Evolutionary conservation across 2,113 vertebrate genomes (phyloP).

Genomic region (Herpetotheres cachinnans): DNA sequence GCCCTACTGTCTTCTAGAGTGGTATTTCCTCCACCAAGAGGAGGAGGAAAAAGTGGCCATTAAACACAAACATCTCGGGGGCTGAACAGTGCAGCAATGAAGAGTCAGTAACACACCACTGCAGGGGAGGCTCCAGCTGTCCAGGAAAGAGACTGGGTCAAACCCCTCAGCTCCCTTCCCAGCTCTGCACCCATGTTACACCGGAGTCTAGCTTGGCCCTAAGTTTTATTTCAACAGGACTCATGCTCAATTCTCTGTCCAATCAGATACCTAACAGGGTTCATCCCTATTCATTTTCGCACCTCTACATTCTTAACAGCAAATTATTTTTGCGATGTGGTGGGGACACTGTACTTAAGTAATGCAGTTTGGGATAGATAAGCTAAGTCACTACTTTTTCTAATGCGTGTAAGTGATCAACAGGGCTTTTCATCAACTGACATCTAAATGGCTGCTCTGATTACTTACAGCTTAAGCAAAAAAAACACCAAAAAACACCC

Average conservation of each 20-base stretch:
- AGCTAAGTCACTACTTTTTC: not conserved
- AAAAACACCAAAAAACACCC: not conserved
- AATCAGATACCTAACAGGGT: not conserved
- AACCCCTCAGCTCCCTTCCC: not conserved
- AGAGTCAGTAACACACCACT: not conserved
- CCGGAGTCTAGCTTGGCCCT: not conserved
- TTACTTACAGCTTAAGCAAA: not conserved
- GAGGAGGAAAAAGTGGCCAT: not conserved
- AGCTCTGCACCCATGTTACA: not conserved
- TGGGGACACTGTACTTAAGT: not conserved
- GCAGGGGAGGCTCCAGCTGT: not conserved
- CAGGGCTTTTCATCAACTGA: not conserved
- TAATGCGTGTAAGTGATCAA: not conserved
- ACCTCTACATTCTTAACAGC: not conserved
- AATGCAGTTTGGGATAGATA: not conserved
- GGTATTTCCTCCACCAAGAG: not conserved
- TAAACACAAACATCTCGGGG: not conserved
- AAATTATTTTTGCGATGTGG: not conserved
- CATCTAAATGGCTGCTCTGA: not conserved
- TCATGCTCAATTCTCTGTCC: rapidly evolving
- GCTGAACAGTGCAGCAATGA: not conserved
- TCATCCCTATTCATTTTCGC: not conserved
- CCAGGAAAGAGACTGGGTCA: not conserved
- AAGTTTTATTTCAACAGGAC: not conserved
- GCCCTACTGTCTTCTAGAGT: not conserved